Evolutionary conservation across 30 jellyfish, hydroid and myxozoan species (phyloP).

Genomic region (Aurelia aurita): DNA sequence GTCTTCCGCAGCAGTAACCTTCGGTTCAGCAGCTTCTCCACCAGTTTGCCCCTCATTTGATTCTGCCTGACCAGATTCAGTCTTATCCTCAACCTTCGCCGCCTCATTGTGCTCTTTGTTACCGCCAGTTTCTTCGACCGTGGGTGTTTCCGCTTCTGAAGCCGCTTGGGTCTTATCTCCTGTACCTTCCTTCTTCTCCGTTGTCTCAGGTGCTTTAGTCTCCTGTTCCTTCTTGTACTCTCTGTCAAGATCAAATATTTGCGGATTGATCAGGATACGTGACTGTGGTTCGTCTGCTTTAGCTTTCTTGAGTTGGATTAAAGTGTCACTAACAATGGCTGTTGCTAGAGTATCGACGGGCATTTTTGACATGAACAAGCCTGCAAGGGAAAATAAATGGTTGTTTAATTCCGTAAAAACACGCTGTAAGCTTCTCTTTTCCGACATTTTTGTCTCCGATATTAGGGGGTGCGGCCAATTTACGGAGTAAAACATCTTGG

Average conservation of each 20-base stretch:
- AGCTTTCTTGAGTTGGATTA: conserved; percentile 60
- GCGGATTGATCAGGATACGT: conserved; percentile 39
- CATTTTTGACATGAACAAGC: conserved; percentile 70
- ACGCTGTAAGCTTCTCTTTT: no score
- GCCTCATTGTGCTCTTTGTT: conserved; percentile 2
- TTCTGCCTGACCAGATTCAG: no score
- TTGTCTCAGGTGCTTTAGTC: no score
- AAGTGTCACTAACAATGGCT: conserved; percentile 81
- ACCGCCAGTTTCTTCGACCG: neutral
- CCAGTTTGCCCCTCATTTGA: no score
- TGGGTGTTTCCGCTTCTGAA: neutral
- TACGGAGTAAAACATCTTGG: no score
- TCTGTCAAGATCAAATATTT: conserved; percentile 48
- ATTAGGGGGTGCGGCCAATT: no score
- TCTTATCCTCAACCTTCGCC: neutral
- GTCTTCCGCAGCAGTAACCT: no score
- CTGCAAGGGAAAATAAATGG: conserved; percentile 26
- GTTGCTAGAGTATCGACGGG: conserved; percentile 82
- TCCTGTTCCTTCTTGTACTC: neutral
- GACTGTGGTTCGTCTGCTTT: conserved; percentile 19
- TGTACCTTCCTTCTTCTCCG: neutral
- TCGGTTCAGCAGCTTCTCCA: no score
- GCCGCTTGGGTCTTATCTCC: neutral
- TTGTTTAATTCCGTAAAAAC: no score
- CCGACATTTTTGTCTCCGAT: no score